A percentile compares a stretch with the other conserved stretches of the same genome.
phyloP scores from a whole-genome alignment of 2,113 vertebrate genomes.

The Engystomops pustulosus region DNA sequence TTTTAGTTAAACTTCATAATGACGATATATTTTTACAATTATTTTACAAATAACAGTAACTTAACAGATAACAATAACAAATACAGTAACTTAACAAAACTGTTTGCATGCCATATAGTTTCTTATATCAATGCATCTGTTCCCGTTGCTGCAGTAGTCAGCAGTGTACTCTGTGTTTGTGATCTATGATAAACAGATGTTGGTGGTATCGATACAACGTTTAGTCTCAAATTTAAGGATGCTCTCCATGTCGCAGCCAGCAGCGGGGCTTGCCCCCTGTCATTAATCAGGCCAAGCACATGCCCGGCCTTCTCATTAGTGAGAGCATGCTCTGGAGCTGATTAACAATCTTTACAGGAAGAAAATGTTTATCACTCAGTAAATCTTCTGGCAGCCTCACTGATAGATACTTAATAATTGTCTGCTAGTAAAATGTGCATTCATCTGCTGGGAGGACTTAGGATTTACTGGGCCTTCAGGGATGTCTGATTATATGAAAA shows the following conservation, averaged over 20 bases:
- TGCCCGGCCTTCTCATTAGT: rapidly evolving
- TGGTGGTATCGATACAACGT: conserved; percentile 16
- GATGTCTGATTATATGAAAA: conserved; percentile 55
- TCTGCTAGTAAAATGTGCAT: conserved; percentile 61
- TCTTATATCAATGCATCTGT: neutral
- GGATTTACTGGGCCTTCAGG: conserved; percentile 57
- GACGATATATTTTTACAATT: neutral
- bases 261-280: conserved; percentile 48
- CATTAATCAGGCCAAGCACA: conserved; percentile 56
- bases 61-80: neutral
- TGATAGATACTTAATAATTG: conserved; percentile 60
- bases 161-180: conserved; percentile 3
- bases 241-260: conserved; percentile 32
- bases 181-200: conserved; percentile 35
- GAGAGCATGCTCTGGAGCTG: conserved; percentile 25
- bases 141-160: neutral
- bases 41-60: no score
- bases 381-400: conserved; percentile 60
- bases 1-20: no score
- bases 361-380: conserved; percentile 60
- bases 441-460: conserved; percentile 56
- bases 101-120: neutral
- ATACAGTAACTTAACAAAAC: neutral
- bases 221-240: conserved; percentile 45
- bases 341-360: conserved; percentile 56